Evolutionary conservation across 2,113 vertebrate genomes (phyloP), one percentile per base, ranked within the genome.

Genomic region (Fulmarus glacialis): DNA sequence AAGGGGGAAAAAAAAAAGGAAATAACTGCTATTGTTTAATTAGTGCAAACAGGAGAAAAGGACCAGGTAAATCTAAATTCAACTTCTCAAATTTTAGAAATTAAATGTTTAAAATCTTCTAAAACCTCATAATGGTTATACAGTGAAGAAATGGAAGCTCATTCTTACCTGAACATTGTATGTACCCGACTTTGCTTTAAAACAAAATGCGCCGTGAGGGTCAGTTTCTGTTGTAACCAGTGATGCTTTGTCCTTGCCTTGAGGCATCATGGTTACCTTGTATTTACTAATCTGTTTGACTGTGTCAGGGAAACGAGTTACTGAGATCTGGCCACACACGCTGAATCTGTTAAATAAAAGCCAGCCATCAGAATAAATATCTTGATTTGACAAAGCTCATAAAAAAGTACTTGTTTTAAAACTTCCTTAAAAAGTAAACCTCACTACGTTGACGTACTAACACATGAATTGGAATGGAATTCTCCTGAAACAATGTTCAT

Each of bases 271-370:
- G 16, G 98, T 98, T 71, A 99, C 98, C 96, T 98, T 99, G 98
- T 99, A 99, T 97, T 99, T 99, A 89, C 97, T 98, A 30, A 99
- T 99, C 95, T 99, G 99, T 96, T 99, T 99, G 94, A 98, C 96
- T 26, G 99, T 97, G 87, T 99, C 99, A 5, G 99, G 99, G 87
- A 99, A 98, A 68, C 97, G 99, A 56, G 97, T 98, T 64, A 99
- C 97, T 20, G 98, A 98, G 87, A 99, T 99, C 84, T 87, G 98
- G 27, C 99, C 99, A 83, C 99, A 99, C 78, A 99, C 98, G 16
- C 99, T 99, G 98, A 99, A 99, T 74, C 99, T 99, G 98, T 70
- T 40, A 67, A 63, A 92, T 12, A 95, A 84, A 79, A 43, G 22
- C 17, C 86, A 90, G 16, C 13, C 45, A 30, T 58, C 20, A 93